A percentile compares a stretch with the other conserved stretches of the same genome.
Conservation (phyloP, 92 coral and sea anemone genomes). For the Bergia puertoricense region DNA sequence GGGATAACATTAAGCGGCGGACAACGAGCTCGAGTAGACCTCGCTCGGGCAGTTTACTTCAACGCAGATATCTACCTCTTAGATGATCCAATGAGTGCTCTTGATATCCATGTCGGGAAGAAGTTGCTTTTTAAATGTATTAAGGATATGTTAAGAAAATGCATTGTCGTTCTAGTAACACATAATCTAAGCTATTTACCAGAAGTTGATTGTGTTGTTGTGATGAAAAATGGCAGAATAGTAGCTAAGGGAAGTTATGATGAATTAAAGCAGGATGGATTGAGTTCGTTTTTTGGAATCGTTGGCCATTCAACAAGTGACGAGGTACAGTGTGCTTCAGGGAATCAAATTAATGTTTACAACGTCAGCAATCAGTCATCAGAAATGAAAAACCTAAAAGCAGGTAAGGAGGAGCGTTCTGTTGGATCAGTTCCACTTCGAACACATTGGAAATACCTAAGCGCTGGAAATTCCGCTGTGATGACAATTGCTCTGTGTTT, state of each 20-base stretch:
- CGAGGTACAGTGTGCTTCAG: not conserved
- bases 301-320: not conserved
- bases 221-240: not conserved
- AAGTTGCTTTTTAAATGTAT: not conserved
- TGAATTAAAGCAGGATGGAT: not conserved
- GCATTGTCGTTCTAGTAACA: slow-evolving; percentile 14
- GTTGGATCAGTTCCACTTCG: not conserved
- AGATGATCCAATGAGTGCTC: slow-evolving; percentile 22
- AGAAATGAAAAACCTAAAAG: not conserved
- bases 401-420: not conserved
- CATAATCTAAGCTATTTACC: slow-evolving; percentile 15
- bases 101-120: slow-evolving; percentile 13
- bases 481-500: not conserved
- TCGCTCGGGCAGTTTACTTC: slow-evolving; percentile 9
- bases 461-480: slow-evolving; percentile 18
- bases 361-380: not conserved
- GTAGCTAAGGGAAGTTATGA: slow-evolving; percentile 2
- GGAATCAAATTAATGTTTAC: not conserved
- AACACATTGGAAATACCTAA: slow-evolving; percentile 21
- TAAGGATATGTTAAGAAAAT: not conserved
- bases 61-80: slow-evolving; percentile 2
- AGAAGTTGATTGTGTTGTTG: slow-evolving; percentile 9
- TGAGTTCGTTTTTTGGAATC: not conserved
- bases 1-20: slow-evolving; percentile 33
- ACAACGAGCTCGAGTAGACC: slow-evolving; percentile 27